A percentile compares a stretch with the other conserved stretches of the same genome.
Evolutionary conservation across 2,888 invertebrate species (phyloP).

Genomic region (Mimachlamys varia): DNA sequence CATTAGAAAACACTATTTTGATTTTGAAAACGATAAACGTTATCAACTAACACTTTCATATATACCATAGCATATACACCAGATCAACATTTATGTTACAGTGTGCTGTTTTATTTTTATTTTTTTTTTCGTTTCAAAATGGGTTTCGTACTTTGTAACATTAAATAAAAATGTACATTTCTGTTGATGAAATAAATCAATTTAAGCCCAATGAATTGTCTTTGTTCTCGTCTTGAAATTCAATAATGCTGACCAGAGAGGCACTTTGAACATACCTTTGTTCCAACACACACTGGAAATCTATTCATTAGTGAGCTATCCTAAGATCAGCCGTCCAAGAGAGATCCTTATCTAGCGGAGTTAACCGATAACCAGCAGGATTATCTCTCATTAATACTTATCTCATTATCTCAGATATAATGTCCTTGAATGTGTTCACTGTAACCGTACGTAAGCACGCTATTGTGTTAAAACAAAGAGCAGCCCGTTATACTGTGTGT

Average conservation of each 20-base stretch:
- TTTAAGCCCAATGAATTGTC: slow-evolving; percentile 1
- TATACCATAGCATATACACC: neutral
- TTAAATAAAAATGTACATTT: slow-evolving; percentile 2
- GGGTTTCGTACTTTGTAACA: neutral
- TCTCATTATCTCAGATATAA: slow-evolving; percentile 2
- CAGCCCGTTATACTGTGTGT: neutral
- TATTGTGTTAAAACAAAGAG: neutral
- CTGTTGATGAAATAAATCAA: slow-evolving; percentile 19
- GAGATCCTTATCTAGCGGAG: neutral
- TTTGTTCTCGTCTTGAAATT: neutral
- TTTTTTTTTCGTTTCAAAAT: neutral
- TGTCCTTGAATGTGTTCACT: neutral
- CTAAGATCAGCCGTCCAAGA: neutral
- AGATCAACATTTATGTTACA: neutral
- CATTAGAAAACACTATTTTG: too few species aligned
- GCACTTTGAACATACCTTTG: neutral
- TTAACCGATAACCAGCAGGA: neutral
- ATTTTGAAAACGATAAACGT: too few species aligned
- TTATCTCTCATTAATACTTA: slow-evolving; percentile 10
- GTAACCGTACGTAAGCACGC: neutral
- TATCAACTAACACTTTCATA: too few species aligned
- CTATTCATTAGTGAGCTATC: neutral
- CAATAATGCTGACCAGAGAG: neutral
- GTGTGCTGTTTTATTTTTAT: slow-evolving; percentile 18
- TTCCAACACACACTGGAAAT: neutral